A percentile compares a stretch with the other conserved stretches of the same genome.
phyloP scores from a whole-genome alignment of 2,888 invertebrate genomes.

The Argynnis bischoffii region DNA sequence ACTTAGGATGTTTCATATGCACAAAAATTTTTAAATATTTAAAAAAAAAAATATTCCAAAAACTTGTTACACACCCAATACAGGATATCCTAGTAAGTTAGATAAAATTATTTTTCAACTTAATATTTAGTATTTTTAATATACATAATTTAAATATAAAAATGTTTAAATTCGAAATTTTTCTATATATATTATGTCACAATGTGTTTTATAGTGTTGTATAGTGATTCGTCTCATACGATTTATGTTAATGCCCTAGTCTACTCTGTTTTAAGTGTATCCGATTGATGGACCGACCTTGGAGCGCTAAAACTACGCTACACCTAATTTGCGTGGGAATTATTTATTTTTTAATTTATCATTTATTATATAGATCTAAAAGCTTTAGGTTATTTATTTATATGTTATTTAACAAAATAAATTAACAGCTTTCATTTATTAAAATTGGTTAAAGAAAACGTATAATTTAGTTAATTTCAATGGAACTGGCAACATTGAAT shows the following conservation, averaged over 20 bases:
- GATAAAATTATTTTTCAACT: too few relatives aligned
- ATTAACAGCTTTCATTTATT: too few relatives aligned
- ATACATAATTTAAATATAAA: background rate
- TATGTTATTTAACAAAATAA: too few relatives aligned
- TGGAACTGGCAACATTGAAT: background rate
- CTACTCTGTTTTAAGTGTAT: conserved; percentile 47
- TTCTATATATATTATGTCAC: conserved; percentile 9
- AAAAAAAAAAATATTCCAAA: too few relatives aligned
- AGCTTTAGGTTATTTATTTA: background rate
- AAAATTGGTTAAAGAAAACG: too few relatives aligned
- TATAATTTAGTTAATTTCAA: too few relatives aligned
- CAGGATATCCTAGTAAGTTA: too few relatives aligned
- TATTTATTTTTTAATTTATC: background rate
- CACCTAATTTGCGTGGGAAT: background rate
- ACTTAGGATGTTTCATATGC: too few relatives aligned
- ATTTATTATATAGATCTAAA: background rate
- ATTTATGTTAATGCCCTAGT: conserved; percentile 49
- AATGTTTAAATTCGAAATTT: background rate
- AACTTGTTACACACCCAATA: too few relatives aligned
- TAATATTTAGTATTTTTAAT: background rate
- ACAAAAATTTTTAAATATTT: too few relatives aligned
- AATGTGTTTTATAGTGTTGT: conserved; percentile 6
- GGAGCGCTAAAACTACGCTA: conserved; percentile 44
- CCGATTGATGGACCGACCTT: conserved; percentile 44
- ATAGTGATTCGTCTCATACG: conserved; percentile 10